Evolutionary conservation across 2,888 invertebrate genomes (phyloP).

Genomic region (Diadromus collaris): DNA sequence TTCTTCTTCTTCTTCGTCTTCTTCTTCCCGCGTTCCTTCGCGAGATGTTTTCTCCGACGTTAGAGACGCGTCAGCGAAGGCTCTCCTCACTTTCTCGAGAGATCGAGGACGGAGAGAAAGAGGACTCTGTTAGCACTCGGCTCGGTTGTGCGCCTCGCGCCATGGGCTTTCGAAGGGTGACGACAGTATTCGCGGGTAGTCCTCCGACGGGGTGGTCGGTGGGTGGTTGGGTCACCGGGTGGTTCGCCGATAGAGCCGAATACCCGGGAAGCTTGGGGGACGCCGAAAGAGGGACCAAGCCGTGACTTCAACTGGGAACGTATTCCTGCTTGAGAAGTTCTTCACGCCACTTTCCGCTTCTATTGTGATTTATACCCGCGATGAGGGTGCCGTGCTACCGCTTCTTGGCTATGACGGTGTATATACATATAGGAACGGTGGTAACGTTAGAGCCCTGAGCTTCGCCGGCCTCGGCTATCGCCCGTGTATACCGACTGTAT

Average conservation of each 20-base stretch:
- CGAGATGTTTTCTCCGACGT: slow-evolving; percentile 54
- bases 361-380: slow-evolving; percentile 79
- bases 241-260: slow-evolving; percentile 30
- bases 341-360: slow-evolving; percentile 78
- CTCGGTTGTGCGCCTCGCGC: slow-evolving; percentile 21
- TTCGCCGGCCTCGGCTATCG: slow-evolving; percentile 37
- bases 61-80: slow-evolving; percentile 59
- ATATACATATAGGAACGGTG: slow-evolving; percentile 25
- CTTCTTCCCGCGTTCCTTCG: slow-evolving; percentile 23
- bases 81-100: slow-evolving; percentile 29
- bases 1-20: slow-evolving; percentile 25
- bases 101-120: slow-evolving; percentile 2
- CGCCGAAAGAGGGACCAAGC: slow-evolving; percentile 53
- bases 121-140: slow-evolving; percentile 49
- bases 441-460: slow-evolving; percentile 37
- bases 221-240: slow-evolving; percentile 56
- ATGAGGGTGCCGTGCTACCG: slow-evolving; percentile 72
- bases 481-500: slow-evolving; percentile 22
- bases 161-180: slow-evolving; percentile 49
- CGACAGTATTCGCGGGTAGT: slow-evolving; percentile 42
- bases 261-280: slow-evolving; percentile 49
- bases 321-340: slow-evolving; percentile 77
- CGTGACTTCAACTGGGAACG: slow-evolving; percentile 67
- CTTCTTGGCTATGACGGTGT: slow-evolving; percentile 68
- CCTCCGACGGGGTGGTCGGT: slow-evolving; percentile 46